Conservation (phyloP, 2,797 vertebrate genomes). For the Anabas testudineus region DNA sequence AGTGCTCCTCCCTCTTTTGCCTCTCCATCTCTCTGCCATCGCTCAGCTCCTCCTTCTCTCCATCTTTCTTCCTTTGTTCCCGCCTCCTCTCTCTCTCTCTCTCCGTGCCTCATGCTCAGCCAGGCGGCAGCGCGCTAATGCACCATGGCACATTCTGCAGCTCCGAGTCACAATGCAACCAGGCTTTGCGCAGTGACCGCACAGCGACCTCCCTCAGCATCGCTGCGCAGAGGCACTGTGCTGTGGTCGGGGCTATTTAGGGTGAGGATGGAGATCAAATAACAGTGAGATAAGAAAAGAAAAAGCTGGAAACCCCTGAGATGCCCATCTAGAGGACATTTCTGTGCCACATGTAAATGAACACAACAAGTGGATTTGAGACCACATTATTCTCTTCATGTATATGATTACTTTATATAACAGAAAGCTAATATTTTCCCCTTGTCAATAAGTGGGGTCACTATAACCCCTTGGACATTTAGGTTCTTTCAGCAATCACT, state of each 20-base stretch:
- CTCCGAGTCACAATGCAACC: conserved; percentile 80
- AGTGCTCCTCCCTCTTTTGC: conserved; percentile 28
- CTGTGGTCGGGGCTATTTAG: conserved; percentile 45
- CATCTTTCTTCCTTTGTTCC: neutral
- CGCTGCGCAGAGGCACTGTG: conserved; percentile 45
- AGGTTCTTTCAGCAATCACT: conserved; percentile 2
- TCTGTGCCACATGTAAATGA: conserved; percentile 19
- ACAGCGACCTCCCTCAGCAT: conserved; percentile 79
- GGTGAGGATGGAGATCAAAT: conserved; percentile 36
- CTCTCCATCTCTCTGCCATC: conserved; percentile 18
- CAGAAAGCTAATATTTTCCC: neutral
- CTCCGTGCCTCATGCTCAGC: conserved; percentile 67
- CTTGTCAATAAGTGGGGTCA: conserved; percentile 20
- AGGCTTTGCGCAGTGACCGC: conserved; percentile 82
- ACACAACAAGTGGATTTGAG: conserved; percentile 4
- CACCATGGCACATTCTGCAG: conserved; percentile 84
- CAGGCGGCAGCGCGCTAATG: conserved; percentile 81
- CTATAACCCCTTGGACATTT: conserved; percentile 1
- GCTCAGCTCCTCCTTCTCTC: conserved; percentile 46
- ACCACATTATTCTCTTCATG: conserved; percentile 4
- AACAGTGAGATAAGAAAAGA: conserved; percentile 26
- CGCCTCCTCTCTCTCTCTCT: conserved; percentile 28
- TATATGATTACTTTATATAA: neutral
- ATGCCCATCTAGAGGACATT: conserved; percentile 8
- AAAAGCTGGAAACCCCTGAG: conserved; percentile 3